A percentile compares a stretch with the other conserved stretches of the same genome.
These are phyloP conservation scores for Bujurquina vittata DNA, from an alignment of 2,113 vertebrate genomes.

Conservation along the genomic window DNA sequence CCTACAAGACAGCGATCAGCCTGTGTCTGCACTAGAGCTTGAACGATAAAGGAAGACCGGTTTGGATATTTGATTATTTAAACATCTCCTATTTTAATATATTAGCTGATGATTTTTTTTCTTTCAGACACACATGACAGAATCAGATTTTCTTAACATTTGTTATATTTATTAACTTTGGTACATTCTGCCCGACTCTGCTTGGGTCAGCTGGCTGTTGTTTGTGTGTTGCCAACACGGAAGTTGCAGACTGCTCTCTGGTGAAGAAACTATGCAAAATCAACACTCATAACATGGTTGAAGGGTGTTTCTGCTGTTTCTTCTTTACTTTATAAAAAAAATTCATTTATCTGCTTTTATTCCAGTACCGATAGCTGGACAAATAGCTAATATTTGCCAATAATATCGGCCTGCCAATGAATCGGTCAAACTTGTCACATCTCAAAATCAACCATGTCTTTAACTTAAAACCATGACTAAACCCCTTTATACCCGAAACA, in stretches of 20 bases:
- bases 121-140: too few species aligned
- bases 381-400: not conserved
- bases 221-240: not conserved
- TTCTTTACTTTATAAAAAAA: not conserved
- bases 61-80: not conserved
- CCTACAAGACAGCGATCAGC: too few species aligned
- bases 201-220: not conserved
- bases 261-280: not conserved
- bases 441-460: not conserved
- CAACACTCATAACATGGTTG: not conserved
- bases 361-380: not conserved
- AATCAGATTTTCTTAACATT: not conserved
- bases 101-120: not conserved
- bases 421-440: not conserved
- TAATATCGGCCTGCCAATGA: not conserved
- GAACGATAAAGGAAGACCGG: not conserved
- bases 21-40: not conserved
- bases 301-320: not conserved
- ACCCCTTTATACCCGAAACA: not conserved
- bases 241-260: not conserved
- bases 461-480: not conserved
- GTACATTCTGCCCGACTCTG: not conserved
- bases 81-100: not conserved
- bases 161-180: not conserved
- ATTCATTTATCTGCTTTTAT: not conserved